Evolutionary conservation across 2,113 vertebrate species (phyloP), one percentile per base, ranked within the genome.

Genomic region (Rhodinocichla rosea): DNA sequence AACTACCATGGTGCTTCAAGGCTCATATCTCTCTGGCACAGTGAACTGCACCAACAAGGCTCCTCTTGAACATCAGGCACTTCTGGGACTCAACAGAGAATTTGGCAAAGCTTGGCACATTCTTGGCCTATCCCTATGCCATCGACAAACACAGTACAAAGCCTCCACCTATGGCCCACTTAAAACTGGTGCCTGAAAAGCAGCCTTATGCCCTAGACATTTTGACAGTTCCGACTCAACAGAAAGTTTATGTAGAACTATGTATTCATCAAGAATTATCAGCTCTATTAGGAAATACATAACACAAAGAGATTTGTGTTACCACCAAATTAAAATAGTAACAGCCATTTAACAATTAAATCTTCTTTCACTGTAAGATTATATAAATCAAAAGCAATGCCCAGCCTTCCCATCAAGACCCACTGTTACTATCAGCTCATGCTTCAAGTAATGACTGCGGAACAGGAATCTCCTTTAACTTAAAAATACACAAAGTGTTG

Each of bases 11-110:
- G n/a, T 35, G 7, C 52, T 19, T 49, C 65, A 21, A 4, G 52
- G 52, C 57, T 71, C 32, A n/a, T 59, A 47, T 12, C 33, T 17
- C 40, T 39, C 33, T 44, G 53, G 62, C 24, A 8, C 33, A 39
- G 13, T 1, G 1, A 74, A 27, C 27, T 37, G 15, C 2, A 1
- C 3, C 3, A 85, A 47, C 12, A 49, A 62, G n/a, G n/a, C 28
- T 89, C 37, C 26, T 77, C 40, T 70, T 32, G 19, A 65, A 80
- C 23, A 24, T 64, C 53, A 71, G 44, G 30, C 35, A n/a, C 70
- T 59, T 53, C 44, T 65, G 40, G 49, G 81, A 52, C 59, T n/a
- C 22, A 30, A 47, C 0, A 1, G 23, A 71, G 42, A 45, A 56
- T 50, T 5, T 75, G n/a, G n/a, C 32, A 82, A 65, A 59, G 62